These are phyloP conservation scores for Campoletis raptor DNA, from an alignment of 2,888 invertebrate species.

Conservation along the genomic window DNA sequence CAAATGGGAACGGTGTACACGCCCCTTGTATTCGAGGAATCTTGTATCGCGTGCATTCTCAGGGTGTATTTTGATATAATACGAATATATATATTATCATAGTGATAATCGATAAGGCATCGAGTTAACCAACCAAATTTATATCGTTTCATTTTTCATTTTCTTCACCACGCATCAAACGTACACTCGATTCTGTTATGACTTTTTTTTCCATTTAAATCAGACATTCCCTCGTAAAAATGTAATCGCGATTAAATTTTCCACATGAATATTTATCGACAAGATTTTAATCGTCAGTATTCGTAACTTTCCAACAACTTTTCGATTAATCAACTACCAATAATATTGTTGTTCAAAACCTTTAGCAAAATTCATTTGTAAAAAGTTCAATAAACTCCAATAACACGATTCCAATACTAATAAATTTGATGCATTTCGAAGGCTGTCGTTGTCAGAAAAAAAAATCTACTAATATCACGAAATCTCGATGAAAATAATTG, in stretches of 20 bases:
- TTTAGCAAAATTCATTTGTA: neutral
- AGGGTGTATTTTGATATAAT: neutral
- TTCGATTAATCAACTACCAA: neutral
- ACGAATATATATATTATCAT: neutral
- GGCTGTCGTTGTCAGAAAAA: neutral
- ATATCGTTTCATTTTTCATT: neutral
- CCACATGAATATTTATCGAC: too few species aligned
- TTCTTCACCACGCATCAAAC: neutral
- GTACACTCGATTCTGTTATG: neutral
- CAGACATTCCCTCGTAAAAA: neutral
- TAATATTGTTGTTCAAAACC: neutral
- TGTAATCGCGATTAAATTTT: neutral
- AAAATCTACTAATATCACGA: neutral
- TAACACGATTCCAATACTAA: neutral
- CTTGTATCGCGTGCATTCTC: slow-evolving; percentile 46
- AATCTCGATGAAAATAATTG: neutral
- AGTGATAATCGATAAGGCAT: slow-evolving; percentile 17
- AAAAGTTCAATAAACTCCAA: neutral
- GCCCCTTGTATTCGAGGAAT: slow-evolving; percentile 37
- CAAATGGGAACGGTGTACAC: slow-evolving; percentile 31
- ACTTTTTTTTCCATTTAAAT: neutral
- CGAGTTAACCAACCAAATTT: slow-evolving; percentile 1
- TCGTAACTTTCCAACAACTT: neutral
- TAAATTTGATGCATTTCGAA: neutral
- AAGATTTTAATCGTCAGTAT: neutral